phyloP scores from a whole-genome alignment of 1,140 invertebrate genomes.

The Habropoda laboriosa region DNA sequence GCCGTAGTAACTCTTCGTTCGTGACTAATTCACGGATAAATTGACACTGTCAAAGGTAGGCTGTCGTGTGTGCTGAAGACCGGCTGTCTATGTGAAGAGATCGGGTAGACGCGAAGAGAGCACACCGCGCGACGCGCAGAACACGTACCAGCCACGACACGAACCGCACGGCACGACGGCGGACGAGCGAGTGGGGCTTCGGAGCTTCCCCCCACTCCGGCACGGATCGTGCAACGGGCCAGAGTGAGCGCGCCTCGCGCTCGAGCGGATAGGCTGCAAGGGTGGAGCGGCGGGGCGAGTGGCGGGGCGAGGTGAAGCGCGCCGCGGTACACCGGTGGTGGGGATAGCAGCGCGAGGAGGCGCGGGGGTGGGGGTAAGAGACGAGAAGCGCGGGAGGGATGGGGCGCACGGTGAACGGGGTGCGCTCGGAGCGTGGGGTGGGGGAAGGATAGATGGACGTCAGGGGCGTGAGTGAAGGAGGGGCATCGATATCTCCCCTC shows the following conservation, averaged over 20 bases:
- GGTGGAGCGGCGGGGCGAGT: constrained; percentile 30
- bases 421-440: constrained; percentile 21
- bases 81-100: neutral
- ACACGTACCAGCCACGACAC: constrained; percentile 45
- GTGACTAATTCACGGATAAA: neutral
- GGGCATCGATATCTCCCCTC: constrained; percentile 71
- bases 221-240: neutral
- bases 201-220: constrained; percentile 67
- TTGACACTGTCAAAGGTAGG: neutral
- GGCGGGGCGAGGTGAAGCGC: constrained; percentile 34
- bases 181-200: constrained; percentile 79
- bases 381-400: constrained; percentile 54
- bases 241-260: constrained; percentile 56
- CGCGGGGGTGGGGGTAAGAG: constrained; percentile 34
- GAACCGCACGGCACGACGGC: constrained; percentile 77
- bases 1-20: neutral
- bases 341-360: constrained; percentile 3
- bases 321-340: constrained; percentile 11
- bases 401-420: constrained; percentile 52
- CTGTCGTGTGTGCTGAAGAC: too few relatives aligned
- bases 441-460: constrained; percentile 67
- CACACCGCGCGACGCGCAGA: constrained; percentile 54
- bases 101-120: constrained; percentile 14
- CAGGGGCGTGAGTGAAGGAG: constrained; percentile 76
- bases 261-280: constrained; percentile 14